Base-by-base conservation (phyloP, 2,113 vertebrate species). In the Lycaon pictus region DNA sequence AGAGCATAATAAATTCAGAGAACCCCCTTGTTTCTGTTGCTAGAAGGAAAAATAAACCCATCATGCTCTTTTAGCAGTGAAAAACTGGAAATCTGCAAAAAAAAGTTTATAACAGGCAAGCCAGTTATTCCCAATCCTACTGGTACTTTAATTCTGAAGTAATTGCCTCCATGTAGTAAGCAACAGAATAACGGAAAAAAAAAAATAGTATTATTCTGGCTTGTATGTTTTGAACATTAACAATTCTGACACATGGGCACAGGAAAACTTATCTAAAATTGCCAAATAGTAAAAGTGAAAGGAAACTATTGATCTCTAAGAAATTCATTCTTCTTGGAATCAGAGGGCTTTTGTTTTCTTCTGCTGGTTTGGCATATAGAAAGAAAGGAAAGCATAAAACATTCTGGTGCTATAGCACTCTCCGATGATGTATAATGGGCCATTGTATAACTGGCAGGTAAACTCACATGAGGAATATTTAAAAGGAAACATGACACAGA, bases 331-430 rank as follows among this genome's bases (percentile, higher is more conserved):
- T 80, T 96, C 71, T 58, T 96, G 96, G 95, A 95, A 93, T 96
- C 90, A 97, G 6, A 81, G 88, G 95, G 87, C 82, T 97, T 98
- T 98, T 98, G 96, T 97, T 98, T 95, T 95, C 94, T 97, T 69
- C 84, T 53, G 67, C 94, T 96, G 80, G 35, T 95, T 97, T 98
- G 97, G 90, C 80, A 85, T 22, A 0, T 0, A 79, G 60, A 93
- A 32, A 79, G 89, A 88, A 98, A 97, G 80, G 85, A 97, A 93
- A 95, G 89, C 85, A 62, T 48, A 56, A 85, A 74, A 69, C 90
- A 56, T 32, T 5, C 53, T 82, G 67, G 87, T 62, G 1, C 65
- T 74, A 7, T 83, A 93, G 92, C 37, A 2, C n/a, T 86, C 77
- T 69, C 67, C 79, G 56, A 7, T 94, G 88, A 7, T 93, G 63